Conservation (phyloP, 2,113 vertebrate species). For the Micronycteris hirsuta region DNA sequence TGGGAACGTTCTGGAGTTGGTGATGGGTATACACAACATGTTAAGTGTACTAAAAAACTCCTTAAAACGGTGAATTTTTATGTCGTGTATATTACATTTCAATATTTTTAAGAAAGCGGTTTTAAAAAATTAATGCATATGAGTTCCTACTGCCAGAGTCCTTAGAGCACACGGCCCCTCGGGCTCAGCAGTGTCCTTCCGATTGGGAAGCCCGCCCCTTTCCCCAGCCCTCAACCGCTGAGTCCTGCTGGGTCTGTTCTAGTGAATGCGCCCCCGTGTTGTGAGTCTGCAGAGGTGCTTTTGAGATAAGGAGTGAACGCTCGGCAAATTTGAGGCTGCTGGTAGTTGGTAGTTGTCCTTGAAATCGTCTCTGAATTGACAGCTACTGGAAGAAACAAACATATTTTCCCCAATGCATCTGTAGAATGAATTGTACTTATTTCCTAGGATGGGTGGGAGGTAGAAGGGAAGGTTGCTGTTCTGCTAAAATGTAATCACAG, state of each 20-base stretch:
- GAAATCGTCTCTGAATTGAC: not conserved
- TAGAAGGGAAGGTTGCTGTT: not conserved
- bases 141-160: not conserved
- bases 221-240: not conserved
- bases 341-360: not conserved
- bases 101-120: not conserved
- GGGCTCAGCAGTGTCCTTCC: not conserved
- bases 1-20: constrained; percentile 15
- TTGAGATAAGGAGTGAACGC: not conserved
- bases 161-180: not conserved
- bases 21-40: not conserved
- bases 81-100: not conserved
- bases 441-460: not conserved
- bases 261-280: not conserved
- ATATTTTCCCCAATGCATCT: not conserved
- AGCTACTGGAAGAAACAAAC: not conserved
- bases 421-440: not conserved
- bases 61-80: not conserved
- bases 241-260: too few relatives aligned
- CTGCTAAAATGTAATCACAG: not conserved
- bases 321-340: not conserved
- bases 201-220: too few relatives aligned
- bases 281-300: not conserved
- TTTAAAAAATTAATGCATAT: not conserved
- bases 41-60: not conserved